Percentiles rank a stretch among this genome's conserved stretches.
Evolutionary conservation across 2,113 vertebrate genomes (phyloP).

Genomic region (Echinops telfairi): DNA sequence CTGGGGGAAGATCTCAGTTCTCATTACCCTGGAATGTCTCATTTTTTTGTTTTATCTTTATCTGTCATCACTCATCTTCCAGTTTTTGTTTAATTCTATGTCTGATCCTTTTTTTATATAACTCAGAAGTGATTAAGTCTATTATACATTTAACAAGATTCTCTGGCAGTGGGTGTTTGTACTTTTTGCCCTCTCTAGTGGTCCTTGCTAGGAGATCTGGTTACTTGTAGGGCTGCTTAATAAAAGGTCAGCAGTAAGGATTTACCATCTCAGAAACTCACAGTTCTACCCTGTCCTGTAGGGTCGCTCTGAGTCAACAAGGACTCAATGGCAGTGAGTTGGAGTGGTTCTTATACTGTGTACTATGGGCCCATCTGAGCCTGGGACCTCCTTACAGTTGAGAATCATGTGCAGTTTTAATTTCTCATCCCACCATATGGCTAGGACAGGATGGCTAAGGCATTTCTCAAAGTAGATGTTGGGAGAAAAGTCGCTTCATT

Average conservation of each 20-base stretch:
- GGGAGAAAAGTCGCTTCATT: slow-evolving; percentile 8
- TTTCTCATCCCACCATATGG: not conserved
- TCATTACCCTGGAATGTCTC: not conserved
- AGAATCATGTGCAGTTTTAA: not conserved
- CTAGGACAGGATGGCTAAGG: not conserved
- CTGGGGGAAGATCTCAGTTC: not conserved
- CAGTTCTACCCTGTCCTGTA: too few relatives aligned
- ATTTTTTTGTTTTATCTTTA: not conserved
- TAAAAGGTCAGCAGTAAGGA: too few relatives aligned
- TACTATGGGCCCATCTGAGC: not conserved
- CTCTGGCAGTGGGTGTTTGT: too few relatives aligned
- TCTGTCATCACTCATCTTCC: not conserved
- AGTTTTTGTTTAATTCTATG: not conserved
- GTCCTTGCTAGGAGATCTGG: too few relatives aligned
- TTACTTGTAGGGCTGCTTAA: too few relatives aligned
- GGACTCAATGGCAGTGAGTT: too few relatives aligned
- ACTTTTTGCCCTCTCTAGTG: too few relatives aligned
- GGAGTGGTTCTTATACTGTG: not conserved
- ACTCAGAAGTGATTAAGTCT: not conserved
- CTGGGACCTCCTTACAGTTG: not conserved
- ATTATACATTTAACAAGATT: too few relatives aligned
- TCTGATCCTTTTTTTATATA: not conserved
- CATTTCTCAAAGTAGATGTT: slow-evolving; percentile 18
- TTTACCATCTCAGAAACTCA: too few relatives aligned
- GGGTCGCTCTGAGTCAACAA: too few relatives aligned